Conservation (phyloP, 2,888 invertebrate species). For the Tiphia femorata region DNA sequence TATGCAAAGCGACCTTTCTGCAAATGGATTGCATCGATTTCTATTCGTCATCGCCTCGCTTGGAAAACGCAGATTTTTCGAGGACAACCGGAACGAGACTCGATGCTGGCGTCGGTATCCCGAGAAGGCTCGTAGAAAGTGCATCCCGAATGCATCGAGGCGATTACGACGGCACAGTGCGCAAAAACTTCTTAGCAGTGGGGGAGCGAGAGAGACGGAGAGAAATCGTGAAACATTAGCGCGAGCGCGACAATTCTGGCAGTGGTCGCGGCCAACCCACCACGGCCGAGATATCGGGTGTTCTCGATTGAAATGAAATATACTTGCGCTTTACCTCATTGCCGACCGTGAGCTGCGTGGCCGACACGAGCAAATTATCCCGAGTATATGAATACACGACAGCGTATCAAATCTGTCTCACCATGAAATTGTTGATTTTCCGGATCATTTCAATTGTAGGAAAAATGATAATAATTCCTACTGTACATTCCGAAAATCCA, state of each 20-base stretch:
- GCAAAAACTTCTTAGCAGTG: neutral
- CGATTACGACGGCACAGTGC: neutral
- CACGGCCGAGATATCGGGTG: neutral
- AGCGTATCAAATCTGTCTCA: too few relatives aligned
- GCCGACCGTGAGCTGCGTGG: too few relatives aligned
- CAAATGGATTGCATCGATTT: too few relatives aligned
- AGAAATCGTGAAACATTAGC: slow-evolving; percentile 1
- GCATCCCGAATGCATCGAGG: slow-evolving; percentile 13
- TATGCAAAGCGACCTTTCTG: too few relatives aligned
- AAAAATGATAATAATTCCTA: too few relatives aligned
- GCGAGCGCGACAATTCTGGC: neutral
- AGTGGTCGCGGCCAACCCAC: neutral
- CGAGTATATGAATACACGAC: too few relatives aligned
- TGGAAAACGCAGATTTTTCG: neutral
- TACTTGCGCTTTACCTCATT: too few relatives aligned
- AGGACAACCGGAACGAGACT: neutral
- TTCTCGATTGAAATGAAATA: neutral
- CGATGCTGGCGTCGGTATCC: neutral
- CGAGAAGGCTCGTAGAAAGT: slow-evolving; percentile 8
- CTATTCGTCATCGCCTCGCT: too few relatives aligned
- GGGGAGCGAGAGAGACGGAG: neutral
- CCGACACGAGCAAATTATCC: too few relatives aligned
- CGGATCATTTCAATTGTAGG: too few relatives aligned
- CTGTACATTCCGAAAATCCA: too few relatives aligned
- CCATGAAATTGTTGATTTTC: too few relatives aligned